Evolutionary conservation across 2,797 vertebrate species (phyloP).

Genomic region (Ataeniobius toweri): DNA sequence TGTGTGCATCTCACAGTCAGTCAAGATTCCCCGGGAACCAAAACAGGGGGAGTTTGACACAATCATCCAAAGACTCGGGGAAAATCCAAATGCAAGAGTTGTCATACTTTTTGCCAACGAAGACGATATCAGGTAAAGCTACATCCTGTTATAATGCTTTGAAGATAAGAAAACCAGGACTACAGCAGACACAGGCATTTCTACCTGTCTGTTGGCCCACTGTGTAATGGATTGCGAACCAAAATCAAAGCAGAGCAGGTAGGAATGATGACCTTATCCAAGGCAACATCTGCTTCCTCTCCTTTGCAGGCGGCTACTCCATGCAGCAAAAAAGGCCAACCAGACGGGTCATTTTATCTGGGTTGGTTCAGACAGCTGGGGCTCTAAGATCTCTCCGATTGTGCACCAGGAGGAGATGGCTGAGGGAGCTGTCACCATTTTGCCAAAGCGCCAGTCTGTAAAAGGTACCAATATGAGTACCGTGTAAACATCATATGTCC

Average conservation of each 20-base stretch:
- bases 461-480: slow-evolving; percentile 80
- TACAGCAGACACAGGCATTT: slow-evolving; percentile 9
- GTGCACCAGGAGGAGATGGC: slow-evolving; percentile 95
- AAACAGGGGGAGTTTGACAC: slow-evolving; percentile 93
- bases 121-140: slow-evolving; percentile 93
- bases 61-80: slow-evolving; percentile 91
- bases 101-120: slow-evolving; percentile 97
- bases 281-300: slow-evolving; percentile 65
- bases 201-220: slow-evolving; percentile 15
- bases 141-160: slow-evolving; percentile 23
- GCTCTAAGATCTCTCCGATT: slow-evolving; percentile 94
- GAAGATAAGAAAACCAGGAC: slow-evolving; percentile 43
- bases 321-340: slow-evolving; percentile 93
- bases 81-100: slow-evolving; percentile 92
- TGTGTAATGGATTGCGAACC: slow-evolving; percentile 43
- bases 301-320: slow-evolving; percentile 87
- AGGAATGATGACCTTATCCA: slow-evolving; percentile 56
- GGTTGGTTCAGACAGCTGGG: slow-evolving; percentile 99
- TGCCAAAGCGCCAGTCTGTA: slow-evolving; percentile 93
- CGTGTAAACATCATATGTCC: slow-evolving; percentile 10
- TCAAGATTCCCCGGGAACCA: slow-evolving; percentile 96
- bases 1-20: slow-evolving; percentile 94
- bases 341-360: slow-evolving; percentile 98
- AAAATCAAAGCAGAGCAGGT: slow-evolving; percentile 52
- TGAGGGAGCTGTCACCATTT: slow-evolving; percentile 94